Conservation (phyloP, 1,140 invertebrate species). For the Ephestia elutella region DNA sequence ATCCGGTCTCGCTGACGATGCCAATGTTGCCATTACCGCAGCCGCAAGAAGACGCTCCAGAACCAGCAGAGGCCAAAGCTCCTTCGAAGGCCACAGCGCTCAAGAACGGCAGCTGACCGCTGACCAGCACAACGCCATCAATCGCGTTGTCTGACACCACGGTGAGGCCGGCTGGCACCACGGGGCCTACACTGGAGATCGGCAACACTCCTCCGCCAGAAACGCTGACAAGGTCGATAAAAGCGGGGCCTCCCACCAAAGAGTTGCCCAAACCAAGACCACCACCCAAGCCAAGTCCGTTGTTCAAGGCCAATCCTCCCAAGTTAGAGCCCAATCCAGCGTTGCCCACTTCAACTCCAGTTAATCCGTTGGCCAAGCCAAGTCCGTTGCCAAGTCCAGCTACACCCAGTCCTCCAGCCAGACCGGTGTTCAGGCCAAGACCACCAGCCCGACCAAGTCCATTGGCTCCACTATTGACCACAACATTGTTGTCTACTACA, state of each 20-base stretch:
- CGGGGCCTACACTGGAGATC: constrained; percentile 19
- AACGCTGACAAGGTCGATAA: not conserved
- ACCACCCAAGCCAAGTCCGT: not conserved
- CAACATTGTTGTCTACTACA: not conserved
- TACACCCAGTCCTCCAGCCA: no score
- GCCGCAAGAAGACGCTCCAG: constrained; percentile 19
- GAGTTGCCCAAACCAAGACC: not conserved
- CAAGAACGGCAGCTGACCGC: constrained; percentile 38
- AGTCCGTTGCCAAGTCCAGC: not conserved
- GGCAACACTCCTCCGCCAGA: not conserved
- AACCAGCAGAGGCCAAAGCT: constrained; percentile 22
- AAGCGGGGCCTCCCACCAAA: not conserved
- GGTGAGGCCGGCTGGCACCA: constrained; percentile 24
- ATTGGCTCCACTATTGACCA: not conserved
- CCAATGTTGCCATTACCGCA: constrained; percentile 25
- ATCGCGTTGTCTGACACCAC: constrained; percentile 13
- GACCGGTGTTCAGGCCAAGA: constrained; percentile 20
- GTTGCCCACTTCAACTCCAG: not conserved
- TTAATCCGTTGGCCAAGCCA: not conserved
- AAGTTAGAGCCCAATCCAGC: no score
- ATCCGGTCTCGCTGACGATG: constrained; percentile 16
- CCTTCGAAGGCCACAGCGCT: constrained; percentile 36
- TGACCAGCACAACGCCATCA: constrained; percentile 31
- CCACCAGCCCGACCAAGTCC: not conserved
- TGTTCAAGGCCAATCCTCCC: no score